These are phyloP conservation scores for Andrena bucephala DNA, from an alignment of 2,888 invertebrate species.

Conservation along the genomic window DNA sequence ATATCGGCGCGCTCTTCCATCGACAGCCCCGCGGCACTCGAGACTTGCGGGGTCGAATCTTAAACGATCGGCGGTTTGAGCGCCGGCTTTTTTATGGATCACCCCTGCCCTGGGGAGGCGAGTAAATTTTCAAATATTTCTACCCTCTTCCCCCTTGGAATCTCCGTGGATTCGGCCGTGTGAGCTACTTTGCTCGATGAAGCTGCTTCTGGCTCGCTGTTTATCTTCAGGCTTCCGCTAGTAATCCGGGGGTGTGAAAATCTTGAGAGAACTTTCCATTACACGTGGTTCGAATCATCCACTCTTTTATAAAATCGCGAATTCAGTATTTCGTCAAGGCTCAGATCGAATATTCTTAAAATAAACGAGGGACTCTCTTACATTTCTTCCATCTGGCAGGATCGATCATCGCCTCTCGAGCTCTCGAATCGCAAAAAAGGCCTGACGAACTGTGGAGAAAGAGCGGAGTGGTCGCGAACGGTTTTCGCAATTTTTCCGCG, in stretches of 20 bases:
- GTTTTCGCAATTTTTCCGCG: conserved; percentile 67
- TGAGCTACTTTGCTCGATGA: conserved; percentile 23
- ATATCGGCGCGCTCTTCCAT: conserved; percentile 61
- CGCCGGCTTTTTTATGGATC: conserved; percentile 40
- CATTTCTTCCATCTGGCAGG: too few species aligned
- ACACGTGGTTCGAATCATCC: too few species aligned
- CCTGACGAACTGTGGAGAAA: background rate
- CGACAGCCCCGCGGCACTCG: conserved; percentile 3
- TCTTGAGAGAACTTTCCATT: too few species aligned
- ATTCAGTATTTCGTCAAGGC: too few species aligned
- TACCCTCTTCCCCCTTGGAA: background rate
- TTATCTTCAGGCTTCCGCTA: background rate
- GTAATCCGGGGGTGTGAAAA: too few species aligned
- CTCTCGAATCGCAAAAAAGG: conserved; percentile 6
- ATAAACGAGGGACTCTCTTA: background rate
- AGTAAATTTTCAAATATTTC: conserved; percentile 48
- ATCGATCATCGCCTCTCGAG: background rate
- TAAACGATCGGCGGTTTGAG: conserved; percentile 60
- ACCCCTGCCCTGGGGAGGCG: background rate
- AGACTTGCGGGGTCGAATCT: conserved; percentile 19
- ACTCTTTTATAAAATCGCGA: background rate
- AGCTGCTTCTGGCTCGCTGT: background rate
- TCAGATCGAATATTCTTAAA: too few species aligned
- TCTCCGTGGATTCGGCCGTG: too few species aligned
- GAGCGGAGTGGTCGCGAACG: conserved; percentile 36